A percentile compares a stretch with the other conserved stretches of the same genome.
Conservation (phyloP, 2,113 vertebrate genomes). For the Tupaia tana region DNA sequence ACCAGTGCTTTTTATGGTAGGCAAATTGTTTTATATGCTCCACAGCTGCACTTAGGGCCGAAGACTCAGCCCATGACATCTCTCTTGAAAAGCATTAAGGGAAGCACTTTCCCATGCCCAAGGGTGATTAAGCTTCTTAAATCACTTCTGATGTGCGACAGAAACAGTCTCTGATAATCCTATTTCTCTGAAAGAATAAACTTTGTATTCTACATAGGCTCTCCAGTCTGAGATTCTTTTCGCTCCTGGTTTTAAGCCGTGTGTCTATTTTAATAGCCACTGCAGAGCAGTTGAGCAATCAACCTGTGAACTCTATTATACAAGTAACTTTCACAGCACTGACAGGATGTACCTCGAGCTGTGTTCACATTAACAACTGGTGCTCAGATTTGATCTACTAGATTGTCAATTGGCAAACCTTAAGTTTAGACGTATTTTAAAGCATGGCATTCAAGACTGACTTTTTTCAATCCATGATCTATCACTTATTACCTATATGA, state of each 20-base stretch:
- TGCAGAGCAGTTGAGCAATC: not conserved
- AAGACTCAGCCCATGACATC: conserved; percentile 46
- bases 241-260: not conserved
- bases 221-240: not conserved
- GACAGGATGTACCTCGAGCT: not conserved
- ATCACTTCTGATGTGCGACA: conserved; percentile 52
- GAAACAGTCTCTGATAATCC: conserved; percentile 46
- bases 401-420: not conserved
- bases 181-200: conserved; percentile 47
- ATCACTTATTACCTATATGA: not conserved
- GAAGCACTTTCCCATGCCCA: conserved; percentile 40
- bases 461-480: not conserved
- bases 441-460: not conserved
- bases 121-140: conserved; percentile 66
- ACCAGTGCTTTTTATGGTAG: conserved; percentile 63
- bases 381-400: not conserved
- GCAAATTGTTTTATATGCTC: conserved; percentile 62
- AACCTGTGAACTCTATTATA: not conserved
- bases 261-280: conserved; percentile 8
- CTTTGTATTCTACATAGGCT: not conserved
- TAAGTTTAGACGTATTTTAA: not conserved
- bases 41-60: conserved; percentile 52
- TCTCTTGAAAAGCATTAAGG: conserved; percentile 68
- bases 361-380: not conserved
- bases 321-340: not conserved